Base-by-base conservation (phyloP, 2,888 invertebrate species). In the Trachelus tabidus region DNA sequence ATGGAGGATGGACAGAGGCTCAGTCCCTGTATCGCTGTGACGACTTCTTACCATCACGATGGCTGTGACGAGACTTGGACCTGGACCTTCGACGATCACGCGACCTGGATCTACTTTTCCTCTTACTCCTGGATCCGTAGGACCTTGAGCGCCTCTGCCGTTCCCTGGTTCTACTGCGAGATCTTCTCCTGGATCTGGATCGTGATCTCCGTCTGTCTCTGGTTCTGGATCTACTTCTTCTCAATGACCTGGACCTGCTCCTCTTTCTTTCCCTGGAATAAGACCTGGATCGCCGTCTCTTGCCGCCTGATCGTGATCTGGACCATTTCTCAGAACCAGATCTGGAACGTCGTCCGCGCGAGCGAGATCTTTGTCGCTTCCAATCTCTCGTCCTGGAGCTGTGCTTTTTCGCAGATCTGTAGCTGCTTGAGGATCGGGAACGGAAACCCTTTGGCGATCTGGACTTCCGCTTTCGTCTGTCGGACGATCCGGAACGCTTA, bases 31-130 rank as follows among this genome's bases (percentile, higher is more conserved):
- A 91, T 82, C 91, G 90, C 86, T 88, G 91, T 79, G 90, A 87
- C 78, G 90, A 90, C 89, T 90, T 91, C 89, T 91, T 91, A 90
- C 90, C 90, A 83, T 91, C 91, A 82, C 91, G 89, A 85, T 90
- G 89, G 82, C 86, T 85, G 81, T 85, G 84, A 75, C 85, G 83
- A 75, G 78, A 78, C 71, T 78, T 78, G 56, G 78, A 78, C 31
- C 75, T 37, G 12, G 86, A 81, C 80, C 78, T 78, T 35, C 75
- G 69, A 15, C 73, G 73, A 69, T 87, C 79, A 79, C 86, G 81
- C 74, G 89, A 89, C 76, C 84, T 88, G 73, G 89, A 90, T 34
- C 89, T 85, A 33, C 87, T 85, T 37, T 79, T 80, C 73, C 85
- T 84, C 56, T 78, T 78, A 75, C 88, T 87, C 77, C 87, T 86